Evolutionary conservation across 2,113 vertebrate genomes (phyloP).

Genomic region (Nothoprocta perdicaria): DNA sequence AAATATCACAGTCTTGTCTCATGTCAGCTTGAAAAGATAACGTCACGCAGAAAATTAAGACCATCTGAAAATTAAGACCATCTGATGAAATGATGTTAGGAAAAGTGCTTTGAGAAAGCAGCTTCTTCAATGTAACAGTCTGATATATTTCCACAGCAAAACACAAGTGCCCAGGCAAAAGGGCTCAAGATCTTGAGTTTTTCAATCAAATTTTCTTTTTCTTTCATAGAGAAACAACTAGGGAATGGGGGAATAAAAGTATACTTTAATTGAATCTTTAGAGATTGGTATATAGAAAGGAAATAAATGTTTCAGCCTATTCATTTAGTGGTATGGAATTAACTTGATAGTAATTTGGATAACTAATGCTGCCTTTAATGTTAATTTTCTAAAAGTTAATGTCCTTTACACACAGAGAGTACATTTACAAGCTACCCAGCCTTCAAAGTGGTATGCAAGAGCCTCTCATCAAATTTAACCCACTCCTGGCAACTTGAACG

Average conservation of each 20-base stretch:
- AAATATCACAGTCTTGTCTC: slow-evolving; percentile 64
- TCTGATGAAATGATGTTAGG: slow-evolving; percentile 69
- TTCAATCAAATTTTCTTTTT: slow-evolving; percentile 43
- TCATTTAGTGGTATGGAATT: slow-evolving; percentile 68
- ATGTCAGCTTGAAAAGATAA: slow-evolving; percentile 71
- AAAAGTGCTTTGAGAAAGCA: slow-evolving; percentile 66
- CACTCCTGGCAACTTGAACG: not conserved
- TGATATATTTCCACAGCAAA: slow-evolving; percentile 66
- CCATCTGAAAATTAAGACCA: slow-evolving; percentile 74
- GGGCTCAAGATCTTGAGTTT: slow-evolving; percentile 59
- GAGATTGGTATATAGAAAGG: not conserved
- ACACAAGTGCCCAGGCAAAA: slow-evolving; percentile 41
- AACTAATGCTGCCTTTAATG: slow-evolving; percentile 67
- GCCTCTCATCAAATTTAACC: not conserved
- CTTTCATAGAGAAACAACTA: slow-evolving; percentile 35
- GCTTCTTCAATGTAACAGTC: slow-evolving; percentile 23
- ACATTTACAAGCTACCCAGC: slow-evolving; percentile 42
- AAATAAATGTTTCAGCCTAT: slow-evolving; percentile 49
- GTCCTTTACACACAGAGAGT: not conserved
- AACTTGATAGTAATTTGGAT: slow-evolving; percentile 63
- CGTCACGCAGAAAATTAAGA: slow-evolving; percentile 73
- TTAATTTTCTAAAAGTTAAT: slow-evolving; percentile 68
- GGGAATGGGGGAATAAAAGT: not conserved
- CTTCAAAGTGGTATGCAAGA: not conserved
- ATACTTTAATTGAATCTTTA: slow-evolving; percentile 31